Evolutionary conservation across 2,797 vertebrate species (phyloP), one percentile per base, ranked within the genome.

Genomic region (Sus cebifrons): DNA sequence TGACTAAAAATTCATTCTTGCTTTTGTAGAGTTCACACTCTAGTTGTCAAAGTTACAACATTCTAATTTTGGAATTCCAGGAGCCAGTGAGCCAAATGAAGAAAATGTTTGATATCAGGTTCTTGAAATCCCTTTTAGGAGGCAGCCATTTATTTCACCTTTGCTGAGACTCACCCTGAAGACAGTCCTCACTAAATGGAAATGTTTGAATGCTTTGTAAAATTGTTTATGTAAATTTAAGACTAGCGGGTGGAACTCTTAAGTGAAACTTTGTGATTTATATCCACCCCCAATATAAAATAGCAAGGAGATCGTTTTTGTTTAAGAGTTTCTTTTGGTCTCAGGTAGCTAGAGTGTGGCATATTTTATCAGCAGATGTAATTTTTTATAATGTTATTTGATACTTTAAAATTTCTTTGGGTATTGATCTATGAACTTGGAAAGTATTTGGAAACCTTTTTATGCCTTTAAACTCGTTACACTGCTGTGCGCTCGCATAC

Each of bases 1-100:
- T 36, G 70, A 21, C 71, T 71, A 83, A 91, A 65, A 88, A 68
- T 85, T 71, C 11, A 13, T 27, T 23, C 25, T 73, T 77, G 21
- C 23, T 86, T 94, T 91, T 81, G 44, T 88, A 71, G 44, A 88
- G 6, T 44, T 79, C 64, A 67, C 40, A 44, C 4, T 78, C 71
- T 92, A 21, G 15, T 81, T 60, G 17, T 91, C 81, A 36, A 14
- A 91, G 70, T 68, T 56, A 36, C 10, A 89, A 12, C 6, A 52
- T 67, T 81, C 67, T 94, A 85, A 64, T 86, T 89, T 36, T 32
- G 67, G 74, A 93, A 54, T 86, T 91, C 23, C 86, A 49, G 86
- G 49, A 94, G 36, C 44, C 71, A 7, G 9, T 29, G 29, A 94
- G 49, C 20, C 62, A 62, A 60, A 67, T 40, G 20, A 82, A 56